These are phyloP conservation scores for Silurus asotus DNA, from an alignment of 2,113 vertebrate genomes.

Conservation along the genomic window DNA sequence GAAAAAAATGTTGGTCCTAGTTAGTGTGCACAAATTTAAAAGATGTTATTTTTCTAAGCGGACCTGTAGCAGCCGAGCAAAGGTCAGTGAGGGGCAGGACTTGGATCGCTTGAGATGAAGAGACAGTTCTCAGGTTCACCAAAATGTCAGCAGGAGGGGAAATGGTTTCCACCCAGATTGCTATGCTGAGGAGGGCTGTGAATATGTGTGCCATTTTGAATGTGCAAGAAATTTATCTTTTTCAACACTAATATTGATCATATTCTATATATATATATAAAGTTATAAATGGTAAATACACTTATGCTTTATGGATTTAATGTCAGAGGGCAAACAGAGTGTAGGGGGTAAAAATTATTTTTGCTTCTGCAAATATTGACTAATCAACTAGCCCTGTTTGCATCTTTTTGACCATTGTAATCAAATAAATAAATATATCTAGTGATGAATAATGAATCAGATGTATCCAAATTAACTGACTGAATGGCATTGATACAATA, in stretches of 20 bases:
- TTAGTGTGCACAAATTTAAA: constrained; percentile 53
- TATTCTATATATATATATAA: constrained; percentile 6
- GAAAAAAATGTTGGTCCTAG: constrained; percentile 42
- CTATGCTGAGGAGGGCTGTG: constrained; percentile 11
- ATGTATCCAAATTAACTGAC: not conserved
- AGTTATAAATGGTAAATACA: not conserved
- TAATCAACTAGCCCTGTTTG: not conserved
- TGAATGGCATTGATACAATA: constrained; percentile 49
- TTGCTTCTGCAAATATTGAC: not conserved
- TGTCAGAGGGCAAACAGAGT: not conserved
- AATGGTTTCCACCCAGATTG: constrained; percentile 21
- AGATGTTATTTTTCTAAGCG: constrained; percentile 47
- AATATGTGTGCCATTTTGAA: constrained; percentile 2
- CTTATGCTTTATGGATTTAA: not conserved
- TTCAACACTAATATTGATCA: not conserved
- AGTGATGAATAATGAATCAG: not conserved
- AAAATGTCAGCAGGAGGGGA: constrained; percentile 50
- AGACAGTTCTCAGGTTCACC: constrained; percentile 54
- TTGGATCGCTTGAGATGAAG: constrained; percentile 33
- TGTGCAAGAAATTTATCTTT: not conserved
- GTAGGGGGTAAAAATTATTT: not conserved
- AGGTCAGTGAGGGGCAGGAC: constrained; percentile 23
- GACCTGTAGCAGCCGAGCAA: constrained; percentile 37
- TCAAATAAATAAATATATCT: not conserved
- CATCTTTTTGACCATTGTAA: not conserved